Conservation (phyloP, 2,888 invertebrate species). For the Drosophila pseudotakahashii region DNA sequence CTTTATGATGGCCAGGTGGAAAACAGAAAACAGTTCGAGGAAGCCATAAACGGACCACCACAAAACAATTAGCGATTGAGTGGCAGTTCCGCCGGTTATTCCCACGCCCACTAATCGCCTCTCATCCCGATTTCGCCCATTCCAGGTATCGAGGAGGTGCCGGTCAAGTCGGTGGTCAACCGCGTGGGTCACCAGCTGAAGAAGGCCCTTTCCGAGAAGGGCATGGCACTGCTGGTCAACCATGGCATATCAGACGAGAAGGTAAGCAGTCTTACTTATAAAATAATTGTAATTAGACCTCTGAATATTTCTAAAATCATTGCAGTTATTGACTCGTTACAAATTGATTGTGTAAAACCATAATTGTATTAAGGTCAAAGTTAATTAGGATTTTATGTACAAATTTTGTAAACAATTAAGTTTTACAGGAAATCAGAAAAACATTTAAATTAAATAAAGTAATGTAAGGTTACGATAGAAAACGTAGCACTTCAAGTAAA, state of each 20-base stretch:
- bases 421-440: too few relatives aligned
- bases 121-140: conserved; percentile 1
- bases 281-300: too few relatives aligned
- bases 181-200: conserved; percentile 89
- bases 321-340: too few relatives aligned
- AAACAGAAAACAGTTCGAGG: conserved; percentile 26
- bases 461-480: too few relatives aligned
- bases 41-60: conserved; percentile 36
- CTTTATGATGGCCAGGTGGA: conserved; percentile 52
- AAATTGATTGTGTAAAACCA: too few relatives aligned
- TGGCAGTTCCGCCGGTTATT: conserved; percentile 40
- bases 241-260: conserved; percentile 91
- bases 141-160: conserved; percentile 89
- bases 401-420: too few relatives aligned
- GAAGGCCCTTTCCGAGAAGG: conserved; percentile 88
- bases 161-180: conserved; percentile 89
- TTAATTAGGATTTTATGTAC: too few relatives aligned
- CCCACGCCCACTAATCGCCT: conserved; percentile 49
- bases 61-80: conserved; percentile 52
- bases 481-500: too few relatives aligned
- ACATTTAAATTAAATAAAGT: too few relatives aligned
- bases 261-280: conserved; percentile 83
- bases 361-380: too few relatives aligned
- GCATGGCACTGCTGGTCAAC: conserved; percentile 90
- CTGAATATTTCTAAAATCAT: too few relatives aligned